Evolutionary conservation across 2,888 invertebrate species (phyloP).

Genomic region (Chorisops tibialis): DNA sequence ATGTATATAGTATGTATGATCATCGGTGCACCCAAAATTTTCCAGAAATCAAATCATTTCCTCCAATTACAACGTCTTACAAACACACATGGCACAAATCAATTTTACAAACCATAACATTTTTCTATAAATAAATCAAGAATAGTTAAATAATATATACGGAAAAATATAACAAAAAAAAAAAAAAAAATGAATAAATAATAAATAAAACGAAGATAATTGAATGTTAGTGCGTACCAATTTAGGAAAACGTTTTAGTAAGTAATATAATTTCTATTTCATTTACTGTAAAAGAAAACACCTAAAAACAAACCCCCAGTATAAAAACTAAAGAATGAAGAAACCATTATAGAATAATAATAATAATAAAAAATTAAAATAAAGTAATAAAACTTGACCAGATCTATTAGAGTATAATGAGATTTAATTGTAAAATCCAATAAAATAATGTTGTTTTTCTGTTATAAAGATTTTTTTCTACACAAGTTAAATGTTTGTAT

Average conservation of each 20-base stretch:
- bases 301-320: not conserved
- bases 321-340: not conserved
- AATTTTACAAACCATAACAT: no score
- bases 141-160: not conserved
- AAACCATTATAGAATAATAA: not conserved
- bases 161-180: not conserved
- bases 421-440: slow-evolving; percentile 21
- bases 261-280: no score
- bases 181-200: no score
- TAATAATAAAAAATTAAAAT: not conserved
- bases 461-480: slow-evolving; percentile 25
- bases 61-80: no score
- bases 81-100: no score
- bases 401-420: slow-evolving; percentile 14
- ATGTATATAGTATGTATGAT: no score
- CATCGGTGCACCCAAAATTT: no score
- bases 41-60: no score
- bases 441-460: slow-evolving; percentile 23
- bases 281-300: no score
- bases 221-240: not conserved
- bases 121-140: no score
- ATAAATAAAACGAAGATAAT: not conserved
- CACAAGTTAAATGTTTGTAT: slow-evolving; percentile 25
- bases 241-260: no score
- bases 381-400: slow-evolving; percentile 11